phyloP scores from a whole-genome alignment of 2,888 invertebrate species.

The Cryptocephalus primarius region DNA sequence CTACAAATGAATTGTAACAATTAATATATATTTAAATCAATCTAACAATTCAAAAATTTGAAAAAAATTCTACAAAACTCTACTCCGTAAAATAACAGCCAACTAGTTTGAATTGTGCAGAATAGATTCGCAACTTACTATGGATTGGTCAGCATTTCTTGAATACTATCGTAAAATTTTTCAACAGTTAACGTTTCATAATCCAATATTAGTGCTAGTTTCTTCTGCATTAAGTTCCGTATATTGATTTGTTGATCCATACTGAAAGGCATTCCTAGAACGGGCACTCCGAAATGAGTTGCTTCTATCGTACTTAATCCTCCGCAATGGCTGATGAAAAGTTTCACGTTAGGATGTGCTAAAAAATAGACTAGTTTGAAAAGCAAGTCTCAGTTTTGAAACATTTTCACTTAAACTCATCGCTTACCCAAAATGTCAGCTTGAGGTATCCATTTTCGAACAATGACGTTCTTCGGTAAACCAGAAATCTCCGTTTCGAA shows the following conservation, averaged over 20 bases:
- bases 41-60: too few species aligned
- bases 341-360: constrained; percentile 16
- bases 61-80: too few species aligned
- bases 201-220: neutral
- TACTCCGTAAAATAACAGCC: too few species aligned
- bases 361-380: too few species aligned
- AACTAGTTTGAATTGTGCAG: too few species aligned
- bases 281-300: constrained; percentile 14
- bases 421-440: constrained; percentile 27
- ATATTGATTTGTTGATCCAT: constrained; percentile 20
- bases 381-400: too few species aligned
- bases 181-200: neutral
- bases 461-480: constrained; percentile 27
- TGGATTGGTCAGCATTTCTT: constrained; percentile 1
- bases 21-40: too few species aligned
- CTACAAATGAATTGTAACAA: constrained; percentile 5
- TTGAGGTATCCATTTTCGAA: constrained; percentile 32
- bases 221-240: neutral
- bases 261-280: constrained; percentile 15
- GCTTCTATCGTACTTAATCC: constrained; percentile 16
- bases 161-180: neutral
- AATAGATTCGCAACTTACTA: neutral
- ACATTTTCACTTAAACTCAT: neutral
- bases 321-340: constrained; percentile 18
- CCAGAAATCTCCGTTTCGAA: constrained; percentile 25